These are phyloP conservation scores for Bolinopsis microptera DNA, from an alignment of 37 sponge, comb jelly and placozoan genomes.

Conservation along the genomic window DNA sequence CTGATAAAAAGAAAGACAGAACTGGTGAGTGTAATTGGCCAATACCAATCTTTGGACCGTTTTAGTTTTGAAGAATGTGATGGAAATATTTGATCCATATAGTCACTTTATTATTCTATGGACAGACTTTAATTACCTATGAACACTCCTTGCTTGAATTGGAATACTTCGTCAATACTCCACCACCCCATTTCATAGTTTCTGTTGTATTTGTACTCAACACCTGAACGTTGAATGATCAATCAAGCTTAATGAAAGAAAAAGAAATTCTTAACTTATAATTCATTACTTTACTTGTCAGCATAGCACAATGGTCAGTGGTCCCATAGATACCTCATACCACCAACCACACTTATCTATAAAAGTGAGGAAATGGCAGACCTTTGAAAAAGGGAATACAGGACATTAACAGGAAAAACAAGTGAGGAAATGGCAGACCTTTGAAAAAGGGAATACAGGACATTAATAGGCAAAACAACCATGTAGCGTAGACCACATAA, in stretches of 20 bases:
- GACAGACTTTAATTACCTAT: background rate
- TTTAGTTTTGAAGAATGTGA: too few species aligned
- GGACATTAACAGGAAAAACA: background rate
- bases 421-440: background rate
- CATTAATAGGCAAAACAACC: background rate
- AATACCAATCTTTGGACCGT: too few species aligned
- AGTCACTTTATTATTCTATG: too few species aligned
- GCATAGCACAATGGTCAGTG: too few species aligned
- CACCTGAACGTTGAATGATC: background rate
- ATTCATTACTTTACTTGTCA: too few species aligned
- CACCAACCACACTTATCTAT: too few species aligned
- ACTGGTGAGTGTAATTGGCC: too few species aligned
- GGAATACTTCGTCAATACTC: background rate
- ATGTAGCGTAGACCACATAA: background rate
- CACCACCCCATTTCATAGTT: slow-evolving; percentile 37
- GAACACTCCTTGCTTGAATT: background rate
- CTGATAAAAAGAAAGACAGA: background rate
- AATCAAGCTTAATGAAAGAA: too few species aligned
- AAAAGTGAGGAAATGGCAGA: too few species aligned
- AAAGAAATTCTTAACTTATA: background rate
- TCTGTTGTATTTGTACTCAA: background rate
- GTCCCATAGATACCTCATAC: too few species aligned
- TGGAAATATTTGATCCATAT: too few species aligned
- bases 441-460: background rate
- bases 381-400: background rate